Percentiles rank a stretch among this genome's conserved stretches.
Evolutionary conservation across 1,140 invertebrate species (phyloP).

Genomic region (Chionoecetes opilio): DNA sequence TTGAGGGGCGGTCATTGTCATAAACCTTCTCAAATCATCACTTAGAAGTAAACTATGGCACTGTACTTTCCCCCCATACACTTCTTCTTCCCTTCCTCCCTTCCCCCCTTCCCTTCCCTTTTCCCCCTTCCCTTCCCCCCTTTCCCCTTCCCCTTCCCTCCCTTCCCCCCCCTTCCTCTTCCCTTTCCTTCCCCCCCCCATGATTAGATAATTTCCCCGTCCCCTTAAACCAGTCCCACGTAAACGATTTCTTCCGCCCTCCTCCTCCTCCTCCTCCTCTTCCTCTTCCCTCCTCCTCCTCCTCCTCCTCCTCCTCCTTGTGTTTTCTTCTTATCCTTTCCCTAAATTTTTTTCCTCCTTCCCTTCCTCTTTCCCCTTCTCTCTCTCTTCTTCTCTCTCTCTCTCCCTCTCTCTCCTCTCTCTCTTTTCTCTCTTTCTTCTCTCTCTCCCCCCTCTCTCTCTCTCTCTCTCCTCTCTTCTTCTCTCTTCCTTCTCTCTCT

Average conservation of each 20-base stretch:
- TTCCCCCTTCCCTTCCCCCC: too few relatives aligned
- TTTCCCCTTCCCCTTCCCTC: too few relatives aligned
- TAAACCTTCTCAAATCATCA: too few relatives aligned
- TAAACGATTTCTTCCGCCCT: conserved; percentile 5
- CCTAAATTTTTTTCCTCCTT: background rate
- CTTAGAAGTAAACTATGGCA: too few relatives aligned
- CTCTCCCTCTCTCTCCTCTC: background rate
- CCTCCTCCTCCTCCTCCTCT: background rate
- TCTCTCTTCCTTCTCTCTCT: background rate
- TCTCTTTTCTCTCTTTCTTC: background rate
- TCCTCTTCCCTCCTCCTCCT: background rate
- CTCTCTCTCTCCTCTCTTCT: background rate
- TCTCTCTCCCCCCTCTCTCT: background rate
- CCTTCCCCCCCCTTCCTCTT: too few relatives aligned
- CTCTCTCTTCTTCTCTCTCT: background rate
- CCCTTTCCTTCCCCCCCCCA: too few relatives aligned
- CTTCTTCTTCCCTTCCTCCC: too few relatives aligned
- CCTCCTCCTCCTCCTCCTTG: background rate
- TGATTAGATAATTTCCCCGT: background rate
- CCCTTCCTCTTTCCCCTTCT: background rate
- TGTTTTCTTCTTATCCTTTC: background rate
- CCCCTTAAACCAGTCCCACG: background rate
- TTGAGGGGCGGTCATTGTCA: too few relatives aligned
- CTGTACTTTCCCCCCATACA: too few relatives aligned
- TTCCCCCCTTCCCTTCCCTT: too few relatives aligned